Conservation (phyloP, 2,888 invertebrate species). For the Alloscopus bannaensis region DNA sequence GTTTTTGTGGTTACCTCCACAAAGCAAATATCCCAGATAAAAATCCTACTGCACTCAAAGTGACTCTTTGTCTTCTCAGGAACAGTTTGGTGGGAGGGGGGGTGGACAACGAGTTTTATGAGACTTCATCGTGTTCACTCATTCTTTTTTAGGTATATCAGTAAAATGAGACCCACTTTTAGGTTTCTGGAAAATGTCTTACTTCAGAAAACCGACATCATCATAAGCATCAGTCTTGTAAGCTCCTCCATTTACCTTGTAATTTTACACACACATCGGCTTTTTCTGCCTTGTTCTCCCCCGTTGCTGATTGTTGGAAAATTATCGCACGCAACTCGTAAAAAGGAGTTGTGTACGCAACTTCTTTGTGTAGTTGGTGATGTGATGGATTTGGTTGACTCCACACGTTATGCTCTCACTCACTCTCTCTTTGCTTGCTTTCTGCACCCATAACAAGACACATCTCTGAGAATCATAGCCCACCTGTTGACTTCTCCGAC, state of each 20-base stretch:
- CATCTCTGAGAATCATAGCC: conserved; percentile 59
- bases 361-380: no score
- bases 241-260: conserved; percentile 30
- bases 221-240: neutral
- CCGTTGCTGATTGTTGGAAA: conserved; percentile 36
- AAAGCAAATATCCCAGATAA: conserved; percentile 33
- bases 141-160: no score
- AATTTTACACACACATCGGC: conserved; percentile 50
- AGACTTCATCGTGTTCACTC: conserved; percentile 39
- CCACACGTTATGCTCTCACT: no score
- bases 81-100: conserved; percentile 34
- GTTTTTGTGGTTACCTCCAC: conserved; percentile 57
- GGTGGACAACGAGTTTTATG: conserved; percentile 39
- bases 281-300: conserved; percentile 18
- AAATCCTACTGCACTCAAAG: neutral
- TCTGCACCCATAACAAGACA: conserved; percentile 59
- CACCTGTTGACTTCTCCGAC: conserved; percentile 55
- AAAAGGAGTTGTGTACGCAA: no score
- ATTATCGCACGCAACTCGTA: conserved; percentile 58
- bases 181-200: conserved; percentile 62
- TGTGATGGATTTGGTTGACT: no score
- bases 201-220: conserved; percentile 37
- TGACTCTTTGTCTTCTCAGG: neutral
- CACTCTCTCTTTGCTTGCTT: no score
- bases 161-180: conserved; percentile 52